phyloP scores from a whole-genome alignment of 2,797 vertebrate genomes.

The Cryptoprocta ferox region DNA sequence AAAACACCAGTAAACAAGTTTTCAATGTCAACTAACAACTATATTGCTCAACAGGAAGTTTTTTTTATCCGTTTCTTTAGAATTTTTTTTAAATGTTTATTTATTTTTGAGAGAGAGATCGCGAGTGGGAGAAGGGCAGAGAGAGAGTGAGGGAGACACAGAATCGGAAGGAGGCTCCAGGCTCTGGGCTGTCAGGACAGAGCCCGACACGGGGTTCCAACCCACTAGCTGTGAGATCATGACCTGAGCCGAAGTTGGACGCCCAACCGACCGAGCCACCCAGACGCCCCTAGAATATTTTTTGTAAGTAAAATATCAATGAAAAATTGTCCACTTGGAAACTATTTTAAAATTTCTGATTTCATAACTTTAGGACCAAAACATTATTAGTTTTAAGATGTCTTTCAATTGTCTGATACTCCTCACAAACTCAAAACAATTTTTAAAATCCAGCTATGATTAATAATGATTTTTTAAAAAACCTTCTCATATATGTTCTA shows the following conservation, averaged over 20 bases:
- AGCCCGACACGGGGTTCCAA: too few species aligned
- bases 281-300: not conserved
- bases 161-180: too few species aligned
- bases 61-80: not conserved
- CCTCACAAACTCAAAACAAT: not conserved
- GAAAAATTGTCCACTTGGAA: not conserved
- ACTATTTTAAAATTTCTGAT: conserved; percentile 3
- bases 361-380: not conserved
- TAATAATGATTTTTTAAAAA: not conserved
- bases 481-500: not conserved
- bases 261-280: too few species aligned
- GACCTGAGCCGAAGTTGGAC: too few species aligned
- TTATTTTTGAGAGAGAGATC: too few species aligned
- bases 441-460: not conserved
- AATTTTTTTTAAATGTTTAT: not conserved
- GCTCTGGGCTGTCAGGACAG: too few species aligned
- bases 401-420: not conserved
- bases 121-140: too few species aligned
- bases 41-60: not conserved
- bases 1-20: conserved; percentile 11
- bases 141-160: too few species aligned
- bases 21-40: conserved; percentile 16
- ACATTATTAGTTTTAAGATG: not conserved
- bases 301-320: not conserved
- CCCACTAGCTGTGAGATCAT: too few species aligned